Evolutionary conservation across 2,888 invertebrate species (phyloP), one percentile per base, ranked within the genome.

Genomic region (Zhuqinia jingwanae): DNA sequence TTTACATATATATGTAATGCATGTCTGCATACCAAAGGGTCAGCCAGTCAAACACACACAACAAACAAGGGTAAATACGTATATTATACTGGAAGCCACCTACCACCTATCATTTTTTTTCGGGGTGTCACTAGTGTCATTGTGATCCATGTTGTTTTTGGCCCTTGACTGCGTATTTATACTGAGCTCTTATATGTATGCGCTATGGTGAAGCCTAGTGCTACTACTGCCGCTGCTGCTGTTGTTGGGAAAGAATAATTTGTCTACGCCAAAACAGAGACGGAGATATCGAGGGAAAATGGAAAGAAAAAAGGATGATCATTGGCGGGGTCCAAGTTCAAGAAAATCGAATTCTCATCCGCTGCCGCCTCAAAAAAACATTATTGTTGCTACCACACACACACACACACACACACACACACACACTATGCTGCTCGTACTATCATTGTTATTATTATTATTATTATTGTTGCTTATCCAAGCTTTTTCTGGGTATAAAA

Each of bases 401-500:
- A 3, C 5, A 3, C 36, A 6, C 36, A 3, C 36, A 36, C 3
- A 36, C 36, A 36, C 36, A 3, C 5, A 3, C 36, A 6, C 36
- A 3, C 36, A 36, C 3, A 36, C 3, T 6, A 6, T 36, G 36
- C 8, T 36, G 36, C 5, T 36, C 17, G 65, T 30, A 65, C 17
- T 42, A 50, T 36, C 27, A 63, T 45, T 60, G 50, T 53, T 65
- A 45, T 45, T 80, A 68, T 80, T 80, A 36, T 50, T 80, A 68
- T 80, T 80, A 80, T 79, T 63, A 45, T 58, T 65, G 65, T 65
- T 65, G 65, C 65, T 65, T 65, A 65, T 65, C 65, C 65, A n/a
- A 65, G 65, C 65, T 65, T 65, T 65, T 65, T 65, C 36, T 65
- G n/a, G n/a, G n/a, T n/a, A n/a, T n/a, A n/a, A n/a, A n/a, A n/a